Evolutionary conservation across 2,888 invertebrate genomes (phyloP).

Genomic region (Quadriops clusia): DNA sequence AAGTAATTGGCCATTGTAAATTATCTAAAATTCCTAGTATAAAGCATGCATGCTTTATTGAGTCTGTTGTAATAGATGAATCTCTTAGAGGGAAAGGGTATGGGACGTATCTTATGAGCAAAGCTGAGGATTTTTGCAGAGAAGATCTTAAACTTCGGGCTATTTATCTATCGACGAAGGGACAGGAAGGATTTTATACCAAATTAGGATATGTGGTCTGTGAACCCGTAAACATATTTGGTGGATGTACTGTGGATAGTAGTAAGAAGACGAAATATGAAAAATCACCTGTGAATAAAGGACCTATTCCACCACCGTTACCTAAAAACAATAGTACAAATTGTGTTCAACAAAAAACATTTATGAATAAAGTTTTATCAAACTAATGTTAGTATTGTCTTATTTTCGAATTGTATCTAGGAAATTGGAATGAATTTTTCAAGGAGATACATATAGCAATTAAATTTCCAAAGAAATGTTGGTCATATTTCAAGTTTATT

Average conservation of each 20-base stretch:
- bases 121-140: conserved; percentile 63
- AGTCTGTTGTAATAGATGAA: conserved; percentile 69
- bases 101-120: conserved; percentile 62
- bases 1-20: conserved; percentile 69
- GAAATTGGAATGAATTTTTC: no score
- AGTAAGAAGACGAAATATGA: no score
- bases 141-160: conserved; percentile 47
- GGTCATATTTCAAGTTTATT: no score
- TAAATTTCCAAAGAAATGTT: no score
- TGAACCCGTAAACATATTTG: conserved; percentile 58
- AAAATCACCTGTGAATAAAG: no score
- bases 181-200: conserved; percentile 62
- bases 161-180: conserved; percentile 57
- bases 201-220: conserved; percentile 62
- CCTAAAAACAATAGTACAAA: conserved; percentile 10
- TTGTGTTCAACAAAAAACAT: conserved; percentile 15
- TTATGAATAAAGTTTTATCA: conserved; percentile 18
- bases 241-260: conserved; percentile 34
- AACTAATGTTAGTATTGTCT: no score
- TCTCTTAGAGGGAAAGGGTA: conserved; percentile 60
- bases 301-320: conserved; percentile 19
- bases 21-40: conserved; percentile 59
- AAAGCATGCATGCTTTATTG: conserved; percentile 62
- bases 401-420: no score
- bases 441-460: no score